Base-by-base conservation (phyloP, 1,140 invertebrate genomes). In the Choristoneura fumiferana region DNA sequence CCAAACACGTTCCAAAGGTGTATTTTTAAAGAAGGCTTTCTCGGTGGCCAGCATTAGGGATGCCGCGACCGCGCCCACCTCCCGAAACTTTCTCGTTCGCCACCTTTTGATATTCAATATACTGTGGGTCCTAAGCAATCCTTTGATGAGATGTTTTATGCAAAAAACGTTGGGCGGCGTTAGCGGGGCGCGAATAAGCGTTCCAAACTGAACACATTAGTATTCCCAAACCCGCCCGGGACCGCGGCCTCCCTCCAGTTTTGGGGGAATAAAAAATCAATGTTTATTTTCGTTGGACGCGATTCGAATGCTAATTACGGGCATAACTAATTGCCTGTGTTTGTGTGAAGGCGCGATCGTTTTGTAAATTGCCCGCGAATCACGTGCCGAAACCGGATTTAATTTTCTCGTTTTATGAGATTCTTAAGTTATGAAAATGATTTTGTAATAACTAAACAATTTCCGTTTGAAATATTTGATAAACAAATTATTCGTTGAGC, bases 101-200 rank as follows among this genome's bases (percentile, higher is more conserved):
- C 74, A 84, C 81, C 84, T 86, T 89, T 89, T 89, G 83, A 89
- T 87, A 89, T 89, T 89, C 82, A 89, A 89, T 89, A 89, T 89
- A 89, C 77, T 80, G 69, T 65, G 73, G 76, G 65, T 66, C 71
- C 77, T 81, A 73, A 81, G 84, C 84, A 87, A 87, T 86, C 86
- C 84, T 89, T 87, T 89, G 86, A 89, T 89, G 86, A 89, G 83
- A 89, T 89, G 83, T 87, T 89, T 89, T 89, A 89, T 89, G 86
- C 84, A 87, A 89, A 89, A 89, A 89, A 89, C 84, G 86, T 85
- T 80, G 83, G 73, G 69, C 62, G 72, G 69, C 73, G 77, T 80
- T 81, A 78, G 68, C 75, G 76, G 82, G 81, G 81, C 78, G 84
- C 78, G 81, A 84, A 80, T 84, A 87, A 87, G 62, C 83, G 83